Percentiles rank a stretch among this genome's conserved stretches.
These are phyloP conservation scores for Eurytoma californica DNA, from an alignment of 2,888 invertebrate species.

Conservation along the genomic window DNA sequence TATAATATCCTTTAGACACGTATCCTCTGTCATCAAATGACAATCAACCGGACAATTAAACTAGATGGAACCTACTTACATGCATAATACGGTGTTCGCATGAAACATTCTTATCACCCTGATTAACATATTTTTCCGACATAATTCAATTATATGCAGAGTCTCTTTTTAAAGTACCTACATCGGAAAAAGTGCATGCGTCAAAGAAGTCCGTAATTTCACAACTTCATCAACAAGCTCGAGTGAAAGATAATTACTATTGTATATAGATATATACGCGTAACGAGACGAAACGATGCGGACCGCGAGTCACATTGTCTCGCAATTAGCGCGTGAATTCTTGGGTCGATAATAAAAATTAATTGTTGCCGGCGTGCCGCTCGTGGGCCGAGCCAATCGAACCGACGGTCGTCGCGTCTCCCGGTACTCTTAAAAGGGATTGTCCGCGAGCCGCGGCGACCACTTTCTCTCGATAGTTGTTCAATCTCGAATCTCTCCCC, in stretches of 20 bases:
- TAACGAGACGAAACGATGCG: slow-evolving; percentile 35
- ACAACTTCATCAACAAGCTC: slow-evolving; percentile 39
- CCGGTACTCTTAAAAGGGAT: slow-evolving; percentile 55
- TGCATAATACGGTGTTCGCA: not conserved
- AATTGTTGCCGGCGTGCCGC: slow-evolving; percentile 59
- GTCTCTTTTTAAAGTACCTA: not conserved
- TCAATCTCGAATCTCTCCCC: slow-evolving; percentile 40
- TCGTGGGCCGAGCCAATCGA: slow-evolving; percentile 30
- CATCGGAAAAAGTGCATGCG: not conserved
- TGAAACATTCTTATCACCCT: slow-evolving; percentile 1
- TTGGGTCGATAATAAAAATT: slow-evolving; percentile 64
- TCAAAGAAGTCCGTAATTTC: slow-evolving; percentile 28
- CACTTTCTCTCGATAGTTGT: slow-evolving; percentile 54
- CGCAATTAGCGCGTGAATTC: slow-evolving; percentile 64
- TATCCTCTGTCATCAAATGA: not conserved
- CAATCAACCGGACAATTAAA: not conserved
- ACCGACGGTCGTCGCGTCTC: slow-evolving; percentile 15
- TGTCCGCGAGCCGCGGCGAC: slow-evolving; percentile 50
- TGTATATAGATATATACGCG: slow-evolving; percentile 23
- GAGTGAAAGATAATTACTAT: slow-evolving; percentile 37
- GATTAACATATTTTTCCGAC: slow-evolving; percentile 1
- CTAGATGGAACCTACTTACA: slow-evolving; percentile 2
- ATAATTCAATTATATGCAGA: slow-evolving; percentile 4
- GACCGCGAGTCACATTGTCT: slow-evolving; percentile 59
- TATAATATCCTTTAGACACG: slow-evolving; percentile 9